Evolutionary conservation across 2,888 invertebrate genomes (phyloP), one percentile per base, ranked within the genome.

Genomic region (Aplocera efformata): DNA sequence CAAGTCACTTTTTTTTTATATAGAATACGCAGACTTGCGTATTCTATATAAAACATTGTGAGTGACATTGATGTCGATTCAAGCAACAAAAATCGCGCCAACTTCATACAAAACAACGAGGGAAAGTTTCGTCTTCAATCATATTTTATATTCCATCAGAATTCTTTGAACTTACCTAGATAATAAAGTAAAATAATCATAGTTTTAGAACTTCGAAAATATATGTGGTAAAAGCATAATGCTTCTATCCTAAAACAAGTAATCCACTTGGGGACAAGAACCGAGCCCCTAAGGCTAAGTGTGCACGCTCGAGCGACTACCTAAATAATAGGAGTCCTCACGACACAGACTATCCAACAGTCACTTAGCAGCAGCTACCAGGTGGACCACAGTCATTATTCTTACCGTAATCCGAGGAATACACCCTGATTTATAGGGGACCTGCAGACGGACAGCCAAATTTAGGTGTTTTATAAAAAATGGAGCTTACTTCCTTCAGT

Each of bases 321-420:
- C 48, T 50, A 48, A 52, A 46, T 50, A 48, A 50, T 49, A 48
- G 44, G 39, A 47, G 42, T 47, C 43, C 47, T 47, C 43, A 37
- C 29, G 50, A 53, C 50, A 46, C 55, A 54, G 57, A 61, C 76
- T 79, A 84, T 74, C 63, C 69, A 10, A 11, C 70, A 77, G 74
- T 73, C 79, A 80, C 73, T 82, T 22, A 17, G 13, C 13, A 5
- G 13, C 5, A 17, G 13, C 13, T 75, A 75, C 78, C 86, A 86
- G 86, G 86, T 88, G 85, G 84, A 86, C 83, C 76, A 59, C 58
- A 79, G 81, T 80, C 88, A 85, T 88, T 84, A 86, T 79, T 86
- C 88, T 84, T 79, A 69, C 65, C 67, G 86, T 88, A 88, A 88
- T 86, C 88, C 88, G 67, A 59, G 67, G 79, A 83, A 84, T 85